phyloP scores from a whole-genome alignment of 2,113 vertebrate species.

The Ammodramus savannarum region DNA sequence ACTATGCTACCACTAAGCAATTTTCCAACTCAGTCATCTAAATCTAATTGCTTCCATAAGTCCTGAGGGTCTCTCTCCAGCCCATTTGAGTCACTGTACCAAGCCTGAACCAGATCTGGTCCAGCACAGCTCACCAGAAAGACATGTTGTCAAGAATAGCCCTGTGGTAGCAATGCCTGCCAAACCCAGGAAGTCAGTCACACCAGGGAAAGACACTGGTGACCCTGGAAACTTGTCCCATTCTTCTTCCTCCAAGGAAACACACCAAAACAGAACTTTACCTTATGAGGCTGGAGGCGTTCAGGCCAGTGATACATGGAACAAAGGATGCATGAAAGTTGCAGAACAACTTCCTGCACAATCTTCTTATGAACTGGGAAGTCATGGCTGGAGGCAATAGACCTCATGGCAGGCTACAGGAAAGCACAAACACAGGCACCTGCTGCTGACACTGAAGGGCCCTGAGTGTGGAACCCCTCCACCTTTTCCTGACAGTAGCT shows the following conservation, averaged over 20 bases:
- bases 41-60: background rate
- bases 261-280: background rate
- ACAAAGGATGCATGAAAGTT: background rate
- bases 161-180: background rate
- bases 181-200: background rate
- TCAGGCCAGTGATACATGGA: background rate
- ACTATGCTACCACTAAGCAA: background rate
- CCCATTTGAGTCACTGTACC: constrained; percentile 6
- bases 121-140: background rate
- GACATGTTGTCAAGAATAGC: background rate
- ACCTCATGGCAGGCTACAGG: background rate
- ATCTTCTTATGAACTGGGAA: background rate
- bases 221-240: background rate
- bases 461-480: background rate
- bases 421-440: background rate
- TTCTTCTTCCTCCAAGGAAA: background rate
- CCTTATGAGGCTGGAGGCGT: background rate
- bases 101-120: background rate
- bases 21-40: background rate
- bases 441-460: background rate
- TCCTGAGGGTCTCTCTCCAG: background rate
- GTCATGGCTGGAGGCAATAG: background rate
- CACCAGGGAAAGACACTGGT: background rate
- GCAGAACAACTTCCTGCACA: background rate
- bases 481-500: background rate